Base-by-base conservation (phyloP, 2,113 vertebrate species). In the Pteruthius melanotis region DNA sequence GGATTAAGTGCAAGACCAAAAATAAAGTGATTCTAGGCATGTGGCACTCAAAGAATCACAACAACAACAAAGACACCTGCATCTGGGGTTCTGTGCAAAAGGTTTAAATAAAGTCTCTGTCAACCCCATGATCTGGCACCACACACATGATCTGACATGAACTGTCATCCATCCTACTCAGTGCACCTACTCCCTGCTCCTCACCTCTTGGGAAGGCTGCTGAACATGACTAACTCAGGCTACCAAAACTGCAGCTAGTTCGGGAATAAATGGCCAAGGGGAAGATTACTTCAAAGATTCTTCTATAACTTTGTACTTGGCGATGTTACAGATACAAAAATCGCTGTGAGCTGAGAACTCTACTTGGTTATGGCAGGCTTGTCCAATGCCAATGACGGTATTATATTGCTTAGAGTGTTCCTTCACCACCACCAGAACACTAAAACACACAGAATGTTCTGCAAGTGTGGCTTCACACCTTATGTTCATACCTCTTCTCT, bases 401-500 rank as follows among this genome's bases (percentile, higher is more conserved):
- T 35, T 27, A 8, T 1, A 20, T 4, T 59, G 35, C 19, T 78
- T 24, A 42, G 21, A 61, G 28, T 42, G 5, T 16, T 63, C 13
- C 60, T 68, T 71, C 21, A 21, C 33, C 64, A 40, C 23, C 60
- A 85, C 15, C 35, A 56, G n/a, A 45, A 63, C 19, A 60, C 6
- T 17, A 45, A 74, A 72, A n/a, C 30, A 57, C 0, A 10, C 2
- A 42, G 27, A 87, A 83, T 0, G 1, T 22, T 47, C 24, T 1
- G 8, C 26, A 87, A 23, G 54, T 42, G 44, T 9, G 45, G 37
- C 49, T 85, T 66, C 6, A 3, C 1, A 1, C 15, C 27, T 30
- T 50, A 31, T 21, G 42, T 31, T 37, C 90, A 68, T 91, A 97
- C 99, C 98, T 99, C 97, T 97, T 99, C 99, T 96, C 98, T 96